Base-by-base conservation (phyloP, 2,888 invertebrate species). In the Lepidocyrtoides sp. region DNA sequence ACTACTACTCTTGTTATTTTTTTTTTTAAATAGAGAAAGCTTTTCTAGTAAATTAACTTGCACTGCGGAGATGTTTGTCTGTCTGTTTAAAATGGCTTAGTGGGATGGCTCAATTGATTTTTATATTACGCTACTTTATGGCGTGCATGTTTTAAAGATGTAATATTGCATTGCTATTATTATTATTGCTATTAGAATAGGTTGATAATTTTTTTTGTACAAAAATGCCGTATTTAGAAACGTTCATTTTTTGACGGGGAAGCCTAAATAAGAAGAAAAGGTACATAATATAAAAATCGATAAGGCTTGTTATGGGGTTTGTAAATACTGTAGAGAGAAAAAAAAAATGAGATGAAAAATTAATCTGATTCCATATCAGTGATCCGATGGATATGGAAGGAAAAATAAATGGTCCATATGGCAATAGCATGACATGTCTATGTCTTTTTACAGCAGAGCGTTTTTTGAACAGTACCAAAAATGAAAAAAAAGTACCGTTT, bases 361-460 rank as follows among this genome's bases (percentile, higher is more conserved):
- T 72, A 72, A 72, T 72, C 72, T 72, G 72, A 72, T 72, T 63
- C 63, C 63, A 63, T 63, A 63, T 63, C 63, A 63, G 63, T 63
- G 63, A 26, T 63, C 29, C 63, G 51, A 51, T 51, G 51, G 51
- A 51, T 51, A 51, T 51, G 51, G 51, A 60, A 26, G 23, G 1
- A n/a, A 26, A 60, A 26, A n/a, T n/a, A n/a, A n/a, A n/a, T 60
- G 23, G 2, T 26, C 60, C 60, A 66, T 66, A 66, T 66, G 66
- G 66, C 32, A 4, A n/a, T 29, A 1, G 0, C 20, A 44, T 60
- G 23, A 23, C 10, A 72, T 44, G 20, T 14, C n/a, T n/a, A n/a
- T n/a, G n/a, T n/a, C n/a, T n/a, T n/a, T n/a, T n/a, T n/a, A 44
- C 69, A 14, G 32, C n/a, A 8, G 23, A 23, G 26, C 1, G 2